Conservation (phyloP, 2,888 invertebrate species). For the Cephus rjabovi region DNA sequence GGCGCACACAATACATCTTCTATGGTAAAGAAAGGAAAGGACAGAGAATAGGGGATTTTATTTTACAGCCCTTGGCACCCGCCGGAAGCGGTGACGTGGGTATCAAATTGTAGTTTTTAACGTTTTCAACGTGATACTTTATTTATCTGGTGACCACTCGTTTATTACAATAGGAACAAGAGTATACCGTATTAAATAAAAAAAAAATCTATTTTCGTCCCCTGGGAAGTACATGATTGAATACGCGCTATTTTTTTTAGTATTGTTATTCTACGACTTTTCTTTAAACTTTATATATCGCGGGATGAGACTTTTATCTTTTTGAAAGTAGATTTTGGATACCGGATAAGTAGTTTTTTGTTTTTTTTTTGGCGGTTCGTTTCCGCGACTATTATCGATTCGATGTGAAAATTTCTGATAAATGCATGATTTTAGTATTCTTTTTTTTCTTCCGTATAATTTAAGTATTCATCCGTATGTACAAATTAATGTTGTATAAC, state of each 20-base stretch:
- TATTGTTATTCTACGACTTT: neutral
- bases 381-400: neutral
- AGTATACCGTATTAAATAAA: neutral
- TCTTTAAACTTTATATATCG: neutral
- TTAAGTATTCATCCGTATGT: neutral
- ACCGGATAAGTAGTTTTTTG: neutral
- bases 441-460: neutral
- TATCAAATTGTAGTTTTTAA: neutral
- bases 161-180: constrained; percentile 26
- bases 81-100: neutral
- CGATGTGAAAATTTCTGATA: neutral
- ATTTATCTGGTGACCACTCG: constrained; percentile 13
- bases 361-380: neutral
- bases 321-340: neutral
- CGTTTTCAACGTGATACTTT: neutral
- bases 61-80: neutral
- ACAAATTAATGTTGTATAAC: neutral
- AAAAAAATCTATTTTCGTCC: neutral
- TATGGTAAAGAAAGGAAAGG: neutral
- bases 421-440: neutral
- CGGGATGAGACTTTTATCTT: neutral
- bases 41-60: neutral
- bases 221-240: neutral
- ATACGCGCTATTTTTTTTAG: neutral
- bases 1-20: neutral